phyloP scores from a whole-genome alignment of 1,140 invertebrate species.

The Apis cerana region DNA sequence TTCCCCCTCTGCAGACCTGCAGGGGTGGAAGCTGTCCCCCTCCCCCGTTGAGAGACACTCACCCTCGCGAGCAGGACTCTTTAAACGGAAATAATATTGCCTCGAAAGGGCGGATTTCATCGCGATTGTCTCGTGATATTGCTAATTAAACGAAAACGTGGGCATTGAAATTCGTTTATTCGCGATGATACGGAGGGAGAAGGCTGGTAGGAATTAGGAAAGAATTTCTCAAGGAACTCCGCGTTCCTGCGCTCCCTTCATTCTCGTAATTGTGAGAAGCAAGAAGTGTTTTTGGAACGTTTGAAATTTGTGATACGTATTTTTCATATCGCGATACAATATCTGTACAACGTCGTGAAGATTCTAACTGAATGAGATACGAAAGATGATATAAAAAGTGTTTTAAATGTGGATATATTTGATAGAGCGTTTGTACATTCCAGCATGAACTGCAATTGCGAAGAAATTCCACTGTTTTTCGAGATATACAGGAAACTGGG shows the following conservation, averaged over 20 bases:
- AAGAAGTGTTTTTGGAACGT: no score
- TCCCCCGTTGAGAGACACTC: conserved; percentile 18
- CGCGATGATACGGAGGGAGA: not conserved
- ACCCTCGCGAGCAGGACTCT: conserved; percentile 18
- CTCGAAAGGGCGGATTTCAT: not conserved
- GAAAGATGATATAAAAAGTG: not conserved
- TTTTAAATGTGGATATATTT: not conserved
- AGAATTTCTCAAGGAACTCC: not conserved
- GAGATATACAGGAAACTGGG: conserved; percentile 54
- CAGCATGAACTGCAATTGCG: conserved; percentile 1
- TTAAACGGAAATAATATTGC: conserved; percentile 42
- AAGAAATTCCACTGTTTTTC: conserved; percentile 41
- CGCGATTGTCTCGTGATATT: conserved; percentile 17
- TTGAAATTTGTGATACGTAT: no score
- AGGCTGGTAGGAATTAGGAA: not conserved
- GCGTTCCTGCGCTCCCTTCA: not conserved
- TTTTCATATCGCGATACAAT: no score
- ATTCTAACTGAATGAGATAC: no score
- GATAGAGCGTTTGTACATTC: not conserved
- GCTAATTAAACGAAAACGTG: conserved; percentile 35
- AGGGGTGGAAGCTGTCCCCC: conserved; percentile 6
- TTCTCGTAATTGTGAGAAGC: not conserved
- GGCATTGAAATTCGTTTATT: conserved; percentile 36
- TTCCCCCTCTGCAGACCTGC: not conserved
- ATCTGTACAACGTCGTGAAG: no score